Evolutionary conservation across 2,888 invertebrate genomes (phyloP), one percentile per base, ranked within the genome.

Genomic region (Eupithecia exiguata): DNA sequence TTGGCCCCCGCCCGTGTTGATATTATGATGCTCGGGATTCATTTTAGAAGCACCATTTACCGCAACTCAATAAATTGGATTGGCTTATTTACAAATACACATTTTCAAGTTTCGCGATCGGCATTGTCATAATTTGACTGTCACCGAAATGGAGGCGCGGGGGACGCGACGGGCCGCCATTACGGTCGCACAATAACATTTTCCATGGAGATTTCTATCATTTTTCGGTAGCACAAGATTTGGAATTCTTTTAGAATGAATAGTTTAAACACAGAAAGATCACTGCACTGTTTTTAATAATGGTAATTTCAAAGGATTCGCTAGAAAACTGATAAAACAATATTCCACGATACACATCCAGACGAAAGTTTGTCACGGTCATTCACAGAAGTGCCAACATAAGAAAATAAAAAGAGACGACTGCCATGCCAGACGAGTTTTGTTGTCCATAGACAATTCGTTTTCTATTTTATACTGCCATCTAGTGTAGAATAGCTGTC

Each of bases 121-220:
- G 92, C 92, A 92, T 94, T 94, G 94, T 93, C 94, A 93, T 93
- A 92, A 91, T 92, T 94, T 92, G 95, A 95, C 95, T 95, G 95
- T 95, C 95, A 95, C 90, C 94, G 95, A 95, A 95, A 94, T 95
- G 92, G 93, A 95, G 95, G 95, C 95, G 95, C 95, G 95, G 95
- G 96, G 95, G 95, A 95, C 95, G 95, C 95, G 95, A 95, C 95
- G 95, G 95, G 94, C 95, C 95, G 95, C 95, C 95, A 95, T 95
- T 95, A 95, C 92, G 92, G 93, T 95, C 86, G 87, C 93, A 95
- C 94, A 94, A 94, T 91, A 94, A 94, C 94, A 94, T 93, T 89
- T 92, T 85, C 85, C 80, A 82, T 80, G 35, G 66, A 68, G 65
- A 68, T 73, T 78, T 58, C 21, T 46, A n/a, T 6, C 80, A 71